These are phyloP conservation scores for Chauna torquata DNA, from an alignment of 2,113 vertebrate species.

Conservation along the genomic window DNA sequence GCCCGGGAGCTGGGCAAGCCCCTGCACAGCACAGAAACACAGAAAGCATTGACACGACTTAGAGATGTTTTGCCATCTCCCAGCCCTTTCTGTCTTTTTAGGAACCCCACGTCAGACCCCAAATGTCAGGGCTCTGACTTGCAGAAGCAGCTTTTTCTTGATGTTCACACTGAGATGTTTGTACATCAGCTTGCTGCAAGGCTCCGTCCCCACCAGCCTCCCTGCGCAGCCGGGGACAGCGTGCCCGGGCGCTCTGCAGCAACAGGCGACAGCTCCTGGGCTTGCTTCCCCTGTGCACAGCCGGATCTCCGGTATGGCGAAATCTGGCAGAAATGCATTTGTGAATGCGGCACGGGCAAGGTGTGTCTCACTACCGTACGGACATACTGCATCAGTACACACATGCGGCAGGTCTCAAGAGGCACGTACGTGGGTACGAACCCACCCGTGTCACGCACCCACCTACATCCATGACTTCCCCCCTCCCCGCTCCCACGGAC, in stretches of 20 bases:
- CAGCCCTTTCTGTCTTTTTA: background rate
- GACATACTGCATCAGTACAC: rapidly evolving
- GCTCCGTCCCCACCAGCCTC: background rate
- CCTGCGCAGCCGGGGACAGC: background rate
- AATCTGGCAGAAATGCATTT: rapidly evolving
- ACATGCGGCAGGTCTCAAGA: rapidly evolving
- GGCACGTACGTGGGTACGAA: rapidly evolving
- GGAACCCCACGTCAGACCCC: background rate
- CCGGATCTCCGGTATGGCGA: background rate
- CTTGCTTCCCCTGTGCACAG: rapidly evolving
- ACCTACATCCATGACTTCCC: background rate
- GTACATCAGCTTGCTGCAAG: background rate
- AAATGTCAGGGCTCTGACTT: background rate
- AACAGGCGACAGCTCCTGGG: background rate
- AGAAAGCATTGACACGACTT: background rate
- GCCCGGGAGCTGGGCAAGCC: background rate
- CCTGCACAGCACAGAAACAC: background rate
- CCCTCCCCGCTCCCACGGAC: too few relatives aligned
- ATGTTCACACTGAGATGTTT: background rate
- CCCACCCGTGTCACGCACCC: rapidly evolving
- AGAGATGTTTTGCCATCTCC: background rate
- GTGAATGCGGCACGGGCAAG: background rate
- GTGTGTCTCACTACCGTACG: rapidly evolving
- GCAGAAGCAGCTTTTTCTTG: background rate
- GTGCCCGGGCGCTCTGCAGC: rapidly evolving